Evolutionary conservation across 2,888 invertebrate species (phyloP).

Genomic region (Chrysomela aeneicollis): DNA sequence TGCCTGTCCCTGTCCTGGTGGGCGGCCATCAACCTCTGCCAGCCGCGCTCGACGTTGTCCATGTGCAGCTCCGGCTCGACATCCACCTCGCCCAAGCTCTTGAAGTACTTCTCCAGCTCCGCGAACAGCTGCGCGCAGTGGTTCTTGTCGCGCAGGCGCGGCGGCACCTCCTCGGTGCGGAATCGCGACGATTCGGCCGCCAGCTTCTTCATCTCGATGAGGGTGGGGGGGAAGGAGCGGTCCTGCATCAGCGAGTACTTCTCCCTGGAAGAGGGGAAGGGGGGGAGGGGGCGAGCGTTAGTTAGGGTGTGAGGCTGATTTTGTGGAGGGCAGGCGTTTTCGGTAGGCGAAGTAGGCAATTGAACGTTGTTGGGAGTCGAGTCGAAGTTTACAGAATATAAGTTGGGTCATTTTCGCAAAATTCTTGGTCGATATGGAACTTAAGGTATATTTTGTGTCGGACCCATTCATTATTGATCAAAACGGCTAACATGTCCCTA

Average conservation of each 20-base stretch:
- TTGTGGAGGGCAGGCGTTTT: too few species aligned
- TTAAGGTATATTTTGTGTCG: too few species aligned
- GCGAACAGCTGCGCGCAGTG: conserved; percentile 86
- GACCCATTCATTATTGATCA: too few species aligned
- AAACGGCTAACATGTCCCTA: too few species aligned
- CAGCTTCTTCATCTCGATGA: conserved; percentile 95
- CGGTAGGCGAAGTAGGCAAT: too few species aligned
- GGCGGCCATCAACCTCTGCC: conserved; percentile 87
- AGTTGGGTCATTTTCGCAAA: too few species aligned
- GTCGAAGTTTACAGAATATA: too few species aligned
- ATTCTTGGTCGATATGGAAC: too few species aligned
- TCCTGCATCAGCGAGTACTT: conserved; percentile 78
- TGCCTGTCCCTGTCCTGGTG: conserved; percentile 92
- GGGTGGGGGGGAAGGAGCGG: conserved; percentile 84
- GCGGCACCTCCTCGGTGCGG: conserved; percentile 93
- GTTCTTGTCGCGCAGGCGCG: conserved; percentile 88
- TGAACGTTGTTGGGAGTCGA: too few species aligned
- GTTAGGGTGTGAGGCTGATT: too few species aligned
- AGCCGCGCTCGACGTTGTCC: conserved; percentile 86
- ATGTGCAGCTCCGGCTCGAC: conserved; percentile 87
- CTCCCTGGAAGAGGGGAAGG: conserved; percentile 76
- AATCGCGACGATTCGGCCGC: conserved; percentile 91
- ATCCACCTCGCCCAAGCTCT: conserved; percentile 85
- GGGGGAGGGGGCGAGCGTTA: too few species aligned
- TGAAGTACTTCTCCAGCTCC: conserved; percentile 88